Base-by-base conservation (phyloP, 2,888 invertebrate genomes). In the Agrochola circellaris region DNA sequence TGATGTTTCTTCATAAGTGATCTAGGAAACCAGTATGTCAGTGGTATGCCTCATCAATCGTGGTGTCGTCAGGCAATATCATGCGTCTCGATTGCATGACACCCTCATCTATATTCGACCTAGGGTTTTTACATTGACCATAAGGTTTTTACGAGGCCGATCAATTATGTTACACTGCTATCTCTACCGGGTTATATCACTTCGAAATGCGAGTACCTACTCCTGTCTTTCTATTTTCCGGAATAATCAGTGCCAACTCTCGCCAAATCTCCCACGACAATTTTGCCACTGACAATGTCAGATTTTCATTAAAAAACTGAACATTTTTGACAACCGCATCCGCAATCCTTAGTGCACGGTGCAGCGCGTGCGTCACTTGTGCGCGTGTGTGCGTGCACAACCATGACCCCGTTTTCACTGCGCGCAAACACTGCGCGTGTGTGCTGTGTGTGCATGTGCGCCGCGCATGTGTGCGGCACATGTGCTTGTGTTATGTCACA, bases 361-460 rank as follows among this genome's bases (percentile, higher is more conserved):
- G 81, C 86, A 80, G 82, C 84, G 88, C 88, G 88, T 89, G 89
- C 90, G 89, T 89, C 89, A 88, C 86, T 77, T 34, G 73, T 62
- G 74, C 81, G 80, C 82, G 74, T 77, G 89, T 87, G 91, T 91
- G 92, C 89, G 91, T 85, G 89, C 83, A 89, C 92, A 93, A 90
- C 96, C 95, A 88, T 95, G 96, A 95, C 96, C 95, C 91, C 93
- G 93, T 95, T 95, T 93, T 92, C 92, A 89, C 92, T 91, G 93
- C 92, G 91, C 91, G 90, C 92, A 89, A 87, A 87, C 88, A 80
- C 23, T 60, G 75, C 78, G 62, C 76, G 67, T 77, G 75, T 86
- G 84, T 85, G 85, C 68, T 60, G 74, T 73, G 74, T 75, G 68
- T 73, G 71, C 51, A n/a, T 56, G 34, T 1, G 56, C 42, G 67